Base-by-base conservation (phyloP, 2,797 vertebrate genomes). In the Yasuhikotakia modesta region DNA sequence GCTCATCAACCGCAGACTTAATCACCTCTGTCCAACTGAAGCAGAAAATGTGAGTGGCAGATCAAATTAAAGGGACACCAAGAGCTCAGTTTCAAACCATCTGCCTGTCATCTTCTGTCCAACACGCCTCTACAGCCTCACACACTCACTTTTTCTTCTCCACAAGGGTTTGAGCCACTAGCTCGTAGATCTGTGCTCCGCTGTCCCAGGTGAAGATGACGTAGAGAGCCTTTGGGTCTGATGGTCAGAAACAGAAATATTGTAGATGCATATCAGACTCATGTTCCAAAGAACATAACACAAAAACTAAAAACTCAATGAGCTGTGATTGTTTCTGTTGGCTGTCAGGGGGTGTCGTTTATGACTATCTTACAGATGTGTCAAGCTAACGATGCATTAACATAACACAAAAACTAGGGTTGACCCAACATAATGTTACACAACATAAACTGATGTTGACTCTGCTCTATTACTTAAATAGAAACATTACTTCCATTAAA, bases 191-290 rank as follows among this genome's bases (percentile, higher is more conserved):
- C 84, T 97, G 96, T 14, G 95, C 95, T 0, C 95, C 95, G 0
- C 94, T 95, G 0, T 96, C 95, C 95, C 96, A 97, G 14, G 95
- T 95, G 76, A 96, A 94, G 81, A 98, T 95, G 71, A 97, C 94
- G 0, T 97, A 98, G 83, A 98, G 96, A 57, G 96, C 96, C 86
- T 95, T 96, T 75, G 89, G 93, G 89, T 98, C 96, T 98, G 88
- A 16, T 17, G 74, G 35, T 78, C 14, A 70, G 10, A 63, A 12
- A 30, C 16, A 14, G n/a, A n/a, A n/a, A n/a, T n/a, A n/a, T n/a
- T 12, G 4, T 67, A 27, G 27, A 2, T 27, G 27, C 32, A 35
- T 35, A 43, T 43, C 39, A 43, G 39, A 27, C 27, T 35, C 30
- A 32, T 35, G 32, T 35, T 35, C 32, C 1, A 4, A 13, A 48